phyloP scores from a whole-genome alignment of 2,888 invertebrate species.

The Leucozona laternaria region DNA sequence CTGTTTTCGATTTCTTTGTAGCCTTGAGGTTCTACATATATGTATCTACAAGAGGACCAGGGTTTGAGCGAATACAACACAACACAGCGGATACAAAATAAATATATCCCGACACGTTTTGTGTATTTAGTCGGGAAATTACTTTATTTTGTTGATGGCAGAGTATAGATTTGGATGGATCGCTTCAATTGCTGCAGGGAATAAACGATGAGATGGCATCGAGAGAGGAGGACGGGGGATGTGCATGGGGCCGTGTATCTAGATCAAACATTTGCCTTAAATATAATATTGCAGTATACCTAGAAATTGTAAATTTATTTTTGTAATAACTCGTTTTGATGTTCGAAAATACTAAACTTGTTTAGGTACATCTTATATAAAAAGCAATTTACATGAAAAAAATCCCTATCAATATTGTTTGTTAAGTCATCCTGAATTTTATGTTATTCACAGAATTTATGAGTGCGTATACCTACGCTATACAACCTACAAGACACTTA shows the following conservation, averaged over 20 bases:
- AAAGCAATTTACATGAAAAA: neutral
- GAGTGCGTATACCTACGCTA: neutral
- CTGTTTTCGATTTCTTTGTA: slow-evolving; percentile 61
- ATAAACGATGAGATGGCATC: neutral
- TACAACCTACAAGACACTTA: neutral
- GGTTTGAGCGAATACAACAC: neutral
- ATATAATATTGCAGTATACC: neutral
- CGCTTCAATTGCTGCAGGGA: slow-evolving; percentile 20
- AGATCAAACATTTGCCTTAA: slow-evolving; percentile 10
- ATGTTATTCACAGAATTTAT: neutral
- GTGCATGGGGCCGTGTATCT: neutral
- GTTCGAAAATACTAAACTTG: neutral
- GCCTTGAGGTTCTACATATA: slow-evolving; percentile 3
- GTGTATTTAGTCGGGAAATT: slow-evolving; percentile 39
- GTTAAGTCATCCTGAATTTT: neutral
- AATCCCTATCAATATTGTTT: neutral
- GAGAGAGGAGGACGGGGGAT: neutral
- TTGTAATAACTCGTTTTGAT: neutral
- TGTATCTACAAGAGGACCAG: neutral
- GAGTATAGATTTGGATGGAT: slow-evolving; percentile 12
- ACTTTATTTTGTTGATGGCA: slow-evolving; percentile 31
- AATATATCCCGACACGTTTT: slow-evolving; percentile 31
- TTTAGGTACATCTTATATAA: too few relatives aligned
- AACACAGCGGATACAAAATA: neutral
- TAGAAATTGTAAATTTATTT: neutral